These are phyloP conservation scores for Hydriomena furcata DNA, from an alignment of 2,888 invertebrate genomes.

Conservation along the genomic window DNA sequence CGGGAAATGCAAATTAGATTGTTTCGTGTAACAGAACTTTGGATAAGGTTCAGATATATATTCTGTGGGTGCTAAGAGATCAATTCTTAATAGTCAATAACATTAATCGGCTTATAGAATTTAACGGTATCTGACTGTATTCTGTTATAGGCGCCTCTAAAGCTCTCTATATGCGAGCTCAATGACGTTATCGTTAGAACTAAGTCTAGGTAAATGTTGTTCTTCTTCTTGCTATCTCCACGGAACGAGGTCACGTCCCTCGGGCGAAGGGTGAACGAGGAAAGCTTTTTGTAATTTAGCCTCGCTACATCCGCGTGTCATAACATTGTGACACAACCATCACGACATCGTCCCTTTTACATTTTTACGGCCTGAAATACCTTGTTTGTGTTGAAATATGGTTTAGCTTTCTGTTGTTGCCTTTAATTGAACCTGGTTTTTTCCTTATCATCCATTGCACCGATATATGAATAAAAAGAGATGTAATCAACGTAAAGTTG, in stretches of 20 bases:
- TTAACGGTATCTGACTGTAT: conserved; percentile 28
- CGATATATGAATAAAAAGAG: neutral
- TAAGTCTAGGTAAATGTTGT: conserved; percentile 56
- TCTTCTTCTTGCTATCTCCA: conserved; percentile 55
- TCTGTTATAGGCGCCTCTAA: conserved; percentile 1
- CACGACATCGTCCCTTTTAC: conserved; percentile 41
- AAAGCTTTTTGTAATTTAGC: conserved; percentile 65
- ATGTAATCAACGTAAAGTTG: conserved; percentile 29
- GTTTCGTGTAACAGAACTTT: conserved; percentile 31
- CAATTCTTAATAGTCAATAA: conserved; percentile 22
- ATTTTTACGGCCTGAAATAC: conserved; percentile 32
- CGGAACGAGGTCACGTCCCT: conserved; percentile 61
- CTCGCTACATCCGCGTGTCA: conserved; percentile 46
- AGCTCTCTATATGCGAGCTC: conserved; percentile 10
- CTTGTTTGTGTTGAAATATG: conserved; percentile 31
- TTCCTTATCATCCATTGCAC: no score
- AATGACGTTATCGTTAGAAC: conserved; percentile 54
- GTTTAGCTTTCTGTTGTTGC: conserved; percentile 5
- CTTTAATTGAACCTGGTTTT: conserved; percentile 1
- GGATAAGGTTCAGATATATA: conserved; percentile 18
- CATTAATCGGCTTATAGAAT: conserved; percentile 18
- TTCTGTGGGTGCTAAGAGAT: conserved; percentile 7
- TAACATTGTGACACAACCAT: conserved; percentile 45
- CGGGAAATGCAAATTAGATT: conserved; percentile 42
- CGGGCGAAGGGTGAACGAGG: conserved; percentile 49